Conservation (phyloP, 2,888 invertebrate species). For the Mellilla xanthometata region DNA sequence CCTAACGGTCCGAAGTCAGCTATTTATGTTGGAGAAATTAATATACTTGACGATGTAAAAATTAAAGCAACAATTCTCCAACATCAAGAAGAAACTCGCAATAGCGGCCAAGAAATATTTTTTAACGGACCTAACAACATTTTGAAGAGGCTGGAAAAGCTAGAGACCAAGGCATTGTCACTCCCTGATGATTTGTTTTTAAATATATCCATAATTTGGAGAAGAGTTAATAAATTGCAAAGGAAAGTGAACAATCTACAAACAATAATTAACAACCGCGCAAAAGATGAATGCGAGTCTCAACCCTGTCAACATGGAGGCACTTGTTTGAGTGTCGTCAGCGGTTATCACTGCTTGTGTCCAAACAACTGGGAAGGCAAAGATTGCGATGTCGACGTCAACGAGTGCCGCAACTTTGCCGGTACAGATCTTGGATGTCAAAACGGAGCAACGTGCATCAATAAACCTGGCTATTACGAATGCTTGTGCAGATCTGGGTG, state of each 20-base stretch:
- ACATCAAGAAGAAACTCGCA: slow-evolving; percentile 23
- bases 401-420: slow-evolving; percentile 91
- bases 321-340: slow-evolving; percentile 88
- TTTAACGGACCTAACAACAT: slow-evolving; percentile 44
- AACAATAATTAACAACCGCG: slow-evolving; percentile 62
- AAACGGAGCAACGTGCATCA: slow-evolving; percentile 93
- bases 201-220: slow-evolving; percentile 50
- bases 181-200: slow-evolving; percentile 35
- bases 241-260: slow-evolving; percentile 70
- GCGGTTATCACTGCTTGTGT: slow-evolving; percentile 89
- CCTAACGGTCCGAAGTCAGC: slow-evolving; percentile 85
- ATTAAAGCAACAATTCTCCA: slow-evolving; percentile 38
- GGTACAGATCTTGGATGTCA: slow-evolving; percentile 96
- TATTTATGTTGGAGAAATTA: slow-evolving; percentile 87
- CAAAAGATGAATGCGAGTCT: slow-evolving; percentile 86
- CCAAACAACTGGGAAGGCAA: slow-evolving; percentile 87
- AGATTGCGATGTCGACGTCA: slow-evolving; percentile 90
- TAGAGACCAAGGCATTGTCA: slow-evolving; percentile 45
- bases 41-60: slow-evolving; percentile 81
- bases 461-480: slow-evolving; percentile 90
- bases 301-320: slow-evolving; percentile 93
- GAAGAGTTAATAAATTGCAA: slow-evolving; percentile 50
- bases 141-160: slow-evolving; percentile 47
- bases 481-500: slow-evolving; percentile 91
- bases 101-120: slow-evolving; percentile 36